Percentiles rank a stretch among this genome's conserved stretches.
Evolutionary conservation across 2,113 vertebrate genomes (phyloP).

Genomic region (Camelus bactrianus): DNA sequence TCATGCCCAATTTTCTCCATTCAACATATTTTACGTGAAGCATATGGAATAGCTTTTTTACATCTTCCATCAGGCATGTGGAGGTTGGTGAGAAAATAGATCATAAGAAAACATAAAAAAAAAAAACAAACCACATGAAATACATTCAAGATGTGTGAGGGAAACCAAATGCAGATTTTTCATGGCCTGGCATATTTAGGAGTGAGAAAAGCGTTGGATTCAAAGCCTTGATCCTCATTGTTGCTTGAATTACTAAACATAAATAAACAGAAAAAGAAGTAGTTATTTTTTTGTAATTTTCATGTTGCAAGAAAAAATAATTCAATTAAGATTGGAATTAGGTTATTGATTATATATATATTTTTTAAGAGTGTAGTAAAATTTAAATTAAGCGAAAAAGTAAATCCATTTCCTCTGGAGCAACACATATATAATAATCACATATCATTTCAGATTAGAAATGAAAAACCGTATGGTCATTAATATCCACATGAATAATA

Average conservation of each 20-base stretch:
- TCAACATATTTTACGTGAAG: slow-evolving; percentile 70
- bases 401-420: not conserved
- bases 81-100: slow-evolving; percentile 80
- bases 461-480: not conserved
- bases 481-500: not conserved
- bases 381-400: slow-evolving; percentile 25
- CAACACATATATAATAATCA: not conserved
- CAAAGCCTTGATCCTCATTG: slow-evolving; percentile 47
- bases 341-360: not conserved
- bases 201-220: slow-evolving; percentile 45
- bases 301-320: not conserved
- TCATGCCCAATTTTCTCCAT: slow-evolving; percentile 70
- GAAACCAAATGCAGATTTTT: slow-evolving; percentile 72
- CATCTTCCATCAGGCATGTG: slow-evolving; percentile 71
- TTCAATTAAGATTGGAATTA: not conserved
- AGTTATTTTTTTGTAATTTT: slow-evolving; percentile 14
- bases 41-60: slow-evolving; percentile 77
- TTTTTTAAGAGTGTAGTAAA: not conserved
- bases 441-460: not conserved
- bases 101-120: slow-evolving; percentile 73
- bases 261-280: not conserved
- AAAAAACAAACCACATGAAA: slow-evolving; percentile 57
- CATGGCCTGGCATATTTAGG: slow-evolving; percentile 29
- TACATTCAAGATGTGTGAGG: slow-evolving; percentile 76
- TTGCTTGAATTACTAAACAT: slow-evolving; percentile 47